These are phyloP conservation scores for Eremobia ochroleuca DNA, from an alignment of 2,888 invertebrate species.

Conservation along the genomic window DNA sequence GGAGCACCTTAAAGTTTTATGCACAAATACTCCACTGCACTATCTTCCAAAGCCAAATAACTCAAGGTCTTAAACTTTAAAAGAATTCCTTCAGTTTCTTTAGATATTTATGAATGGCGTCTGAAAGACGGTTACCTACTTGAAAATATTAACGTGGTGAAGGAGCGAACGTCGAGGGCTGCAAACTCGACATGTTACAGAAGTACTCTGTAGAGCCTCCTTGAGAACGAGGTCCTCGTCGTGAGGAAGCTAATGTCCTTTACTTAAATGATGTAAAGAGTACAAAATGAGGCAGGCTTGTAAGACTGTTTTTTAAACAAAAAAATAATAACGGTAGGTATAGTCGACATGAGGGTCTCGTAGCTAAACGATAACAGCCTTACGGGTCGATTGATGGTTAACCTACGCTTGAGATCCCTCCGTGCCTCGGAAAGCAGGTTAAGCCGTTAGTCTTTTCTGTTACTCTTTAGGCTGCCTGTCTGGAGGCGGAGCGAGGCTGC, in stretches of 20 bases:
- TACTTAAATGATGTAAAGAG: constrained; percentile 22
- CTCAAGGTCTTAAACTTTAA: neutral
- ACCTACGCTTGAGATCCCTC: neutral
- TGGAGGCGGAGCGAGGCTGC: no score
- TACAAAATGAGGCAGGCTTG: constrained; percentile 30
- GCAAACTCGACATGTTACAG: constrained; percentile 51
- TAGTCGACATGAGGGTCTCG: neutral
- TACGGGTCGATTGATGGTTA: neutral
- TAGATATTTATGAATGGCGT: constrained; percentile 32
- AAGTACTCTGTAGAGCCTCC: constrained; percentile 36
- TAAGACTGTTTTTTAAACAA: no score
- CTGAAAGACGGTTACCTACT: constrained; percentile 34
- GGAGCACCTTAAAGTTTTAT: no score
- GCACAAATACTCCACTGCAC: neutral
- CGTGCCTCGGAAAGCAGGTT: neutral
- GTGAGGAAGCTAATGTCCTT: constrained; percentile 39
- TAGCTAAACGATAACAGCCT: neutral
- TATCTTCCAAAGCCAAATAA: neutral
- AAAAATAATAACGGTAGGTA: neutral
- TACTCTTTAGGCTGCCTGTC: no score
- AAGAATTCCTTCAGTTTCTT: constrained; percentile 7
- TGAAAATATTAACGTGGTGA: constrained; percentile 43
- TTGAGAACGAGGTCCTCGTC: constrained; percentile 38
- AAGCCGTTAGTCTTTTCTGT: neutral
- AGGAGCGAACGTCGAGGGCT: constrained; percentile 30